phyloP scores from a whole-genome alignment of 1,140 invertebrate genomes.

The Drosophila bifasciata region DNA sequence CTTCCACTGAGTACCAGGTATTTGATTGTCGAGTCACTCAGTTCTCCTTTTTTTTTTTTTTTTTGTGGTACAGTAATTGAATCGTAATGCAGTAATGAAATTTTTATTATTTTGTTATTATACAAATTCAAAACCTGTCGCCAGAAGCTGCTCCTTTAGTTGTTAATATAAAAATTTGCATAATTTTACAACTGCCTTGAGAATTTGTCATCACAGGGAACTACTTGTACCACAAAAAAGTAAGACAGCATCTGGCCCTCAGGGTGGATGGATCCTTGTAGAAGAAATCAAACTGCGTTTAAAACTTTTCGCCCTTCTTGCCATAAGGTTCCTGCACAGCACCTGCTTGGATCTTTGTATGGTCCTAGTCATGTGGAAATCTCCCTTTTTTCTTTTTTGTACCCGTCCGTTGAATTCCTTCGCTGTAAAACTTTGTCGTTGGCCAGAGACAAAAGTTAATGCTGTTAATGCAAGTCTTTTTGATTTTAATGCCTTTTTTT shows the following conservation, averaged over 20 bases:
- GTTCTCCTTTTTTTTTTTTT: not conserved
- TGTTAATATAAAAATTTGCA: slow-evolving; percentile 47
- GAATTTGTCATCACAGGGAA: slow-evolving; percentile 49
- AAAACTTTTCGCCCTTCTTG: slow-evolving; percentile 50
- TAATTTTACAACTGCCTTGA: slow-evolving; percentile 69
- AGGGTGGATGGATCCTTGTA: not conserved
- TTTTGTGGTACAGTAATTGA: slow-evolving; percentile 61
- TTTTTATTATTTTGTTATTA: slow-evolving; percentile 58
- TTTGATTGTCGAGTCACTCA: slow-evolving; percentile 17
- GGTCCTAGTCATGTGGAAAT: slow-evolving; percentile 65
- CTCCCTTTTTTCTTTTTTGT: not conserved
- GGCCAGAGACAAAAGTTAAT: slow-evolving; percentile 26
- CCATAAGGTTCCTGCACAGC: slow-evolving; percentile 36
- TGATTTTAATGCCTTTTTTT: slow-evolving; percentile 77
- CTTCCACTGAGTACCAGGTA: slow-evolving; percentile 7
- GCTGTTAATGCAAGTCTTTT: slow-evolving; percentile 54
- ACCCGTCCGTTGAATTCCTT: not conserved
- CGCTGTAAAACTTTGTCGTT: slow-evolving; percentile 39
- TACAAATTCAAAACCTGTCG: slow-evolving; percentile 56
- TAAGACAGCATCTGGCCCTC: not conserved
- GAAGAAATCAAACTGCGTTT: slow-evolving; percentile 58
- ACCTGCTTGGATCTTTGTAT: not conserved
- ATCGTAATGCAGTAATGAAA: slow-evolving; percentile 63
- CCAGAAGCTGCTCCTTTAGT: not conserved
- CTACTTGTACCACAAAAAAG: slow-evolving; percentile 36